Evolutionary conservation across 2,797 vertebrate species (phyloP).

Genomic region (Peromyscus nudipes): DNA sequence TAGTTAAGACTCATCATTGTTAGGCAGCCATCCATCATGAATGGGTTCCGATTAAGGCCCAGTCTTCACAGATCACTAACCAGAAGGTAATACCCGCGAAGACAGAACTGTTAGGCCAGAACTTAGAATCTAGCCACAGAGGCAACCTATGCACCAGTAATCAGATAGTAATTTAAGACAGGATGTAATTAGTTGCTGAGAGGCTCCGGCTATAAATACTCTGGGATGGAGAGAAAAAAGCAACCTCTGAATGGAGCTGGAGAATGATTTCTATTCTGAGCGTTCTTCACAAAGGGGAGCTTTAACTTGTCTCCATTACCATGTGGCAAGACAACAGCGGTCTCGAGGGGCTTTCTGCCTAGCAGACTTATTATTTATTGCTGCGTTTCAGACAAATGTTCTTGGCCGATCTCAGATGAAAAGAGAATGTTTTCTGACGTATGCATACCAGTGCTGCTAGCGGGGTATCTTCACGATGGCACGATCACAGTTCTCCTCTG

Average conservation of each 20-base stretch:
- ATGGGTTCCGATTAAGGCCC: background rate
- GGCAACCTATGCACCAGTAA: slow-evolving; percentile 45
- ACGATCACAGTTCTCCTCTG: background rate
- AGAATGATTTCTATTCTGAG: slow-evolving; percentile 47
- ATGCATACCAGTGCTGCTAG: background rate
- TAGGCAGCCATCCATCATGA: background rate
- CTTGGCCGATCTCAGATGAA: background rate
- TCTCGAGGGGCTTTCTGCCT: background rate
- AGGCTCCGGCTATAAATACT: slow-evolving; percentile 63
- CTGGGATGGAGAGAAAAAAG: background rate
- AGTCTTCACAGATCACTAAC: slow-evolving; percentile 26
- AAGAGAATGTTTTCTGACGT: background rate
- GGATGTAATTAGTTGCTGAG: slow-evolving; percentile 61
- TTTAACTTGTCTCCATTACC: slow-evolving; percentile 51
- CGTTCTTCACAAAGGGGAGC: background rate
- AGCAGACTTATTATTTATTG: background rate
- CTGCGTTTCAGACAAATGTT: background rate
- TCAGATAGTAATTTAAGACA: slow-evolving; percentile 52
- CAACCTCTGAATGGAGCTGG: slow-evolving; percentile 22
- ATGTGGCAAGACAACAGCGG: background rate
- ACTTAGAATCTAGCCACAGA: slow-evolving; percentile 51
- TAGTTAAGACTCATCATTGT: background rate
- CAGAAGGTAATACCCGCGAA: slow-evolving; percentile 45
- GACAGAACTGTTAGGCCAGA: background rate
- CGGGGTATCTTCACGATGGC: slow-evolving; percentile 4